Evolutionary conservation across 2,113 vertebrate genomes (phyloP).

Genomic region (Cololabis saira): DNA sequence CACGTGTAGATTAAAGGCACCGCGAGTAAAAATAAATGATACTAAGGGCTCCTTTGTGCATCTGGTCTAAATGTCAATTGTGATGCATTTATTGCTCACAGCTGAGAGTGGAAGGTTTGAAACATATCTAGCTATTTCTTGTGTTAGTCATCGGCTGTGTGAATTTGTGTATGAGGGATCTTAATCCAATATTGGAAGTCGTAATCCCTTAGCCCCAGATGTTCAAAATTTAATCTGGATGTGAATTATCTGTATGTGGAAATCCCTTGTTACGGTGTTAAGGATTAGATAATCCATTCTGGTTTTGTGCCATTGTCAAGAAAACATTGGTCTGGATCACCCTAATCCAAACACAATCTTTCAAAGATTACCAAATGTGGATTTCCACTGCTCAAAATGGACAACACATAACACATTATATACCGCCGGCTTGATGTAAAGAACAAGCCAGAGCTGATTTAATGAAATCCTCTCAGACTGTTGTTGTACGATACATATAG

Average conservation of each 20-base stretch:
- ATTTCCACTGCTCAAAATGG: too few species aligned
- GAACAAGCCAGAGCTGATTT: background rate
- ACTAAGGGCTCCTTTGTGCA: background rate
- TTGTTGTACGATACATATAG: too few species aligned
- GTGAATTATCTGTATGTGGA: background rate
- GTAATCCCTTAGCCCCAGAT: constrained; percentile 26
- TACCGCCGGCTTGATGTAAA: background rate
- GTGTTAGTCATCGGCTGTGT: constrained; percentile 25
- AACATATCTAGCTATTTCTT: constrained; percentile 34
- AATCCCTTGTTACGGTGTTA: background rate
- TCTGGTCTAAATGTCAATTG: background rate
- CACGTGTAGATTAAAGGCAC: background rate
- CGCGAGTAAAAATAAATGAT: background rate
- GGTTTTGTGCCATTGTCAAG: background rate
- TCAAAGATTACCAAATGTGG: background rate
- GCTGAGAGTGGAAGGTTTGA: constrained; percentile 13
- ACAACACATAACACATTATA: background rate
- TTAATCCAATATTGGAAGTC: constrained; percentile 51
- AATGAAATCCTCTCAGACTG: too few species aligned
- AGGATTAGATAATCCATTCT: background rate
- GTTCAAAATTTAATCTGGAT: constrained; percentile 6
- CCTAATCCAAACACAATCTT: background rate
- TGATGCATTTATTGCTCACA: background rate
- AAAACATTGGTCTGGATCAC: background rate
- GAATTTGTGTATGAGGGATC: constrained; percentile 20